Conservation (phyloP, 2,888 invertebrate genomes). For the Thereva nobilitata region DNA sequence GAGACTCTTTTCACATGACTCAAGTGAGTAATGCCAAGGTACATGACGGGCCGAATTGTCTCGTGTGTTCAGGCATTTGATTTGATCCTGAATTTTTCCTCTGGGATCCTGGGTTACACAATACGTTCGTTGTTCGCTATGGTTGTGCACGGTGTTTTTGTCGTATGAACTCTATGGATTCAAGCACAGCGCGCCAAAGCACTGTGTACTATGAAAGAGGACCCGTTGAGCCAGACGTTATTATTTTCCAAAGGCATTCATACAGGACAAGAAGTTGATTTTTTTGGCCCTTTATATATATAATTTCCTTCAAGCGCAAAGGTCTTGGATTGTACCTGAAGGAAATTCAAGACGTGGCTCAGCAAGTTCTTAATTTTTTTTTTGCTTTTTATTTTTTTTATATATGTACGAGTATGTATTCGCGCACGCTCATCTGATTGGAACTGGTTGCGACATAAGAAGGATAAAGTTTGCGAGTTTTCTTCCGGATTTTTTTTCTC, state of each 20-base stretch:
- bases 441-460: slow-evolving; percentile 30
- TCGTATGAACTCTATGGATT: slow-evolving; percentile 23
- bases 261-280: slow-evolving; percentile 27
- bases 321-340: slow-evolving; percentile 35
- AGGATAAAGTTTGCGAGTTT: slow-evolving; percentile 30
- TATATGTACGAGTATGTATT: slow-evolving; percentile 5
- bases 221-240: slow-evolving; percentile 45
- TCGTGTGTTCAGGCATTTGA: slow-evolving; percentile 30
- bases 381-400: slow-evolving; percentile 2
- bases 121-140: slow-evolving; percentile 19
- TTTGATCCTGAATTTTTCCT: slow-evolving; percentile 13
- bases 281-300: slow-evolving; percentile 5
- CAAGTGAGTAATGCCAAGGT: slow-evolving; percentile 17
- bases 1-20: slow-evolving; percentile 14
- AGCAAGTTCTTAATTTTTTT: slow-evolving; percentile 33
- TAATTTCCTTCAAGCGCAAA: background rate
- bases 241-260: slow-evolving; percentile 38
- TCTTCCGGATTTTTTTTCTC: slow-evolving; percentile 39
- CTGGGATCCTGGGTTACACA: slow-evolving; percentile 33
- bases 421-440: slow-evolving; percentile 4
- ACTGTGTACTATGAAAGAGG: slow-evolving; percentile 37
- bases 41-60: slow-evolving; percentile 28
- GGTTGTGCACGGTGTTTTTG: slow-evolving; percentile 15
- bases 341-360: slow-evolving; percentile 28
- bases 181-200: slow-evolving; percentile 20